A percentile compares a stretch with the other conserved stretches of the same genome.
phyloP scores from a whole-genome alignment of 2,797 vertebrate genomes.

The Philypnodon macrostomus region DNA sequence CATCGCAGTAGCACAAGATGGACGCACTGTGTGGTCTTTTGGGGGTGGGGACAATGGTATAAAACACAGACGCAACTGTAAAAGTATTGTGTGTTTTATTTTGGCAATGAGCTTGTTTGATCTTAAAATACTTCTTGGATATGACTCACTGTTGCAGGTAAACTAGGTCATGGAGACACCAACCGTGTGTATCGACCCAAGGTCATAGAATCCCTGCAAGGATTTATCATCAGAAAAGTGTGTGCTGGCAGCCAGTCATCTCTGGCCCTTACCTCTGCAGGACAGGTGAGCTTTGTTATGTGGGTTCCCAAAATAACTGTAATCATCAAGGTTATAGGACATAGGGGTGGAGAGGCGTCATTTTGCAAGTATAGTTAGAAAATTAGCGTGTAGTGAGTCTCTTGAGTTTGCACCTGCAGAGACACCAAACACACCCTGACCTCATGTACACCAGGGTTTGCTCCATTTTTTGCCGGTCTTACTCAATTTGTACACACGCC shows the following conservation, averaged over 20 bases:
- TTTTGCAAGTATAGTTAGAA: too few relatives aligned
- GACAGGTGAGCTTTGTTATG: conserved; percentile 73
- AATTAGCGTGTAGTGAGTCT: too few relatives aligned
- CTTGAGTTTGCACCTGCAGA: too few relatives aligned
- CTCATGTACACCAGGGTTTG: too few relatives aligned
- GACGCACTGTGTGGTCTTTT: conserved; percentile 83
- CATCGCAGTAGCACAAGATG: conserved; percentile 81
- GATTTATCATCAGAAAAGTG: conserved; percentile 83
- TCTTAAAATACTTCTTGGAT: neutral
- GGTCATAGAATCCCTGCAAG: conserved; percentile 80
- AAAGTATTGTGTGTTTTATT: neutral
- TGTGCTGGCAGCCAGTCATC: conserved; percentile 85
- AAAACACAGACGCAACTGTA: neutral
- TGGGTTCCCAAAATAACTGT: conserved; percentile 2
- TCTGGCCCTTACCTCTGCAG: conserved; percentile 82
- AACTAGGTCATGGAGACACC: conserved; percentile 84
- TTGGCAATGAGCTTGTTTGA: neutral
- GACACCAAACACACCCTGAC: too few relatives aligned
- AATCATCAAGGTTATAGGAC: neutral
- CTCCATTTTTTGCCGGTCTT: too few relatives aligned
- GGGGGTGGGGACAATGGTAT: conserved; percentile 83
- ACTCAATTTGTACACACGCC: too few relatives aligned
- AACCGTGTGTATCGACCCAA: conserved; percentile 84
- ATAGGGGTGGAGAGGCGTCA: too few relatives aligned
- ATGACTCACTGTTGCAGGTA: conserved; percentile 68